Evolutionary conservation across 2,888 invertebrate species (phyloP), one percentile per base, ranked within the genome.

Genomic region (Polydesmus complanatus): DNA sequence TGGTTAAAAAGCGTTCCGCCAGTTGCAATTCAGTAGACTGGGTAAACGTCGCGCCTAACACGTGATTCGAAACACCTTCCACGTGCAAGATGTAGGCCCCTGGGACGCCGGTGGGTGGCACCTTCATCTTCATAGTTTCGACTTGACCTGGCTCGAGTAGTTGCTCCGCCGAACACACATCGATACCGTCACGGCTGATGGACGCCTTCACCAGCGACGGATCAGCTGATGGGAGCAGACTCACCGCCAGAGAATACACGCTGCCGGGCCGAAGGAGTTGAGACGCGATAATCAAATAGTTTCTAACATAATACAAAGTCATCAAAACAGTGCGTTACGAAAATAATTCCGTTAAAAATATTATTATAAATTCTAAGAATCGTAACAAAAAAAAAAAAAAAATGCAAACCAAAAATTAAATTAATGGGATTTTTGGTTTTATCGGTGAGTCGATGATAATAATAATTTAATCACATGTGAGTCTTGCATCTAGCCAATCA

Each of bases 141-240:
- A 88, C 87, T 51, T 92, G 85, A 47, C 89, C 88, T 67, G 88
- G 84, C 68, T 88, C 89, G 0, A 92, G 85, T 63, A 83, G 81
- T 71, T 88, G 83, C 63, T 80, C 81, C 65, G 90, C 87, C 22
- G 87, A 83, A n/a, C 87, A 82, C 65, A 94, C 82, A 73, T 92
- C 92, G 0, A 92, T 90, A 1, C 90, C 89, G 71, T 93, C 87
- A 67, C 90, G 82, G 64, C 89, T 86, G 65, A 95, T 88, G 57
- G 93, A 88, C 0, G 92, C 87, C 64, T 89, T 80, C 1, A 95
- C 85, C 1, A 85, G 86, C 72, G 94, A 82, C 49, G 88, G 87
- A 62, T 85, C 78, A 58, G 83, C 83, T 5, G 88, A 83, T 70
- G 84, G 81, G 27, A 93, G 77, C 37, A 95, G 84, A 59, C 86